phyloP scores from a whole-genome alignment of 2,113 vertebrate species.

The Caretta caretta region DNA sequence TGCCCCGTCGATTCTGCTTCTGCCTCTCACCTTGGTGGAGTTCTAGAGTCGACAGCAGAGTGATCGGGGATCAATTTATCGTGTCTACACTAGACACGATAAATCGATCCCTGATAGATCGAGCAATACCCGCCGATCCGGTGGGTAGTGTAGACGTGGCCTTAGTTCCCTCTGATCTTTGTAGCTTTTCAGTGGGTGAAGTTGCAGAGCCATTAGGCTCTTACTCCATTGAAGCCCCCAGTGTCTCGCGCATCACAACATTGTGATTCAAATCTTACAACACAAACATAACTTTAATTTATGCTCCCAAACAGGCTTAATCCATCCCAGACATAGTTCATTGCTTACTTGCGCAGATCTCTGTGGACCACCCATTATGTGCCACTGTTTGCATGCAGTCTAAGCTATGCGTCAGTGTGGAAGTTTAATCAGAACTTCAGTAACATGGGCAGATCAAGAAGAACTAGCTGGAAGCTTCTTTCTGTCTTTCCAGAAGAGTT shows the following conservation, averaged over 20 bases:
- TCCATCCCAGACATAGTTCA: slow-evolving; percentile 65
- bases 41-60: too few relatives aligned
- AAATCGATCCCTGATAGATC: too few relatives aligned
- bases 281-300: slow-evolving; percentile 77
- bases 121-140: too few relatives aligned
- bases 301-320: slow-evolving; percentile 71
- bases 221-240: slow-evolving; percentile 40
- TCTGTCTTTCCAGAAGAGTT: slow-evolving; percentile 32
- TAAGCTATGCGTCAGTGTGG: slow-evolving; percentile 21
- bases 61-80: too few relatives aligned
- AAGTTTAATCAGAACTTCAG: slow-evolving; percentile 45
- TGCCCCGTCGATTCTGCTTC: too few relatives aligned
- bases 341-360: slow-evolving; percentile 68
- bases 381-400: slow-evolving; percentile 69
- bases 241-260: slow-evolving; percentile 67
- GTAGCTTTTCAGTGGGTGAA: slow-evolving; percentile 32
- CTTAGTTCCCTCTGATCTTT: slow-evolving; percentile 57
- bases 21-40: too few relatives aligned
- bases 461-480: slow-evolving; percentile 34
- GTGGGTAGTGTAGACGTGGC: too few relatives aligned
- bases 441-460: slow-evolving; percentile 58
- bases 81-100: too few relatives aligned
- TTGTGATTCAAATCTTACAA: slow-evolving; percentile 65
- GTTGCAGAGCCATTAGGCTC: slow-evolving; percentile 56
- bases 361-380: slow-evolving; percentile 66